Evolutionary conservation across 2,113 vertebrate species (phyloP).

Genomic region (Grammomys surdaster): DNA sequence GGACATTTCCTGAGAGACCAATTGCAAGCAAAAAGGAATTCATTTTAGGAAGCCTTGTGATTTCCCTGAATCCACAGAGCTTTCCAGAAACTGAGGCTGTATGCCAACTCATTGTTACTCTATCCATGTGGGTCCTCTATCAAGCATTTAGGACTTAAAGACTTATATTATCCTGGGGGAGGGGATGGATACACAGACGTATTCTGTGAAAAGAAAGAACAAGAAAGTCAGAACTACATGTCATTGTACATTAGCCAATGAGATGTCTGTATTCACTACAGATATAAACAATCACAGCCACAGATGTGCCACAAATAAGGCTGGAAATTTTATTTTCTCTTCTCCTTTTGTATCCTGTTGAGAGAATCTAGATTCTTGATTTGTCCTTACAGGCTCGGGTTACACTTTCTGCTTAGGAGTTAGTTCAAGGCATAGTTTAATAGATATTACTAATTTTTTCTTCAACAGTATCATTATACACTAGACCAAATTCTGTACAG

Average conservation of each 20-base stretch:
- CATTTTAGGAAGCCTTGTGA: constrained; percentile 78
- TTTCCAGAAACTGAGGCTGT: constrained; percentile 57
- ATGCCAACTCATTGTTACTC: constrained; percentile 70
- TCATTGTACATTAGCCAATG: neutral
- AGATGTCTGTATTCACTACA: constrained; percentile 15
- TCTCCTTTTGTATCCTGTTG: neutral
- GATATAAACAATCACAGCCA: constrained; percentile 9
- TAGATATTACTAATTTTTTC: constrained; percentile 28
- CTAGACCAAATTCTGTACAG: neutral
- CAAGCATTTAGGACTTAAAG: constrained; percentile 73
- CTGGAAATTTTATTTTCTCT: constrained; percentile 5
- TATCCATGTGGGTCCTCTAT: constrained; percentile 62
- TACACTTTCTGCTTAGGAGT: constrained; percentile 30
- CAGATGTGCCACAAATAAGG: constrained; percentile 55
- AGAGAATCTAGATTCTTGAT: constrained; percentile 48
- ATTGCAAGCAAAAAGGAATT: constrained; percentile 71
- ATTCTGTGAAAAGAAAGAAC: constrained; percentile 14
- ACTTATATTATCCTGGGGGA: constrained; percentile 60
- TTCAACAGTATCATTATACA: neutral
- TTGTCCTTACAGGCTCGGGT: neutral
- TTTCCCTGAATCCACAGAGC: constrained; percentile 71
- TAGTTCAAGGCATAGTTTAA: constrained; percentile 41
- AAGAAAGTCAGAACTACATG: neutral
- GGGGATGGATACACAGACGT: constrained; percentile 44
- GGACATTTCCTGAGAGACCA: constrained; percentile 69